Percentiles rank a stretch among this genome's conserved stretches.
These are phyloP conservation scores for Norana najaformis DNA, from an alignment of 2,888 invertebrate genomes.

Conservation along the genomic window DNA sequence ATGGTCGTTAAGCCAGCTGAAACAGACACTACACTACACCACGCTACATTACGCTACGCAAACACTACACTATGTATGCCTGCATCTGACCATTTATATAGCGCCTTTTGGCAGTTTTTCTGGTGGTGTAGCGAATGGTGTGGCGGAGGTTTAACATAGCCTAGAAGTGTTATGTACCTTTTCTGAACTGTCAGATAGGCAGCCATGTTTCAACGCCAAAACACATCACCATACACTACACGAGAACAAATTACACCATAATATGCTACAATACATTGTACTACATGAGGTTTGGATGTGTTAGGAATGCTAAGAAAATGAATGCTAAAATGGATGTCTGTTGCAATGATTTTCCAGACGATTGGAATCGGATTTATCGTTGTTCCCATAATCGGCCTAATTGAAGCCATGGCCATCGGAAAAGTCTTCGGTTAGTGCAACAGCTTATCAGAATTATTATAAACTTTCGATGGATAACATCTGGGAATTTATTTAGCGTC, in stretches of 20 bases:
- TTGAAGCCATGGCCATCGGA: slow-evolving; percentile 90
- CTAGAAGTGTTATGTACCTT: too few species aligned
- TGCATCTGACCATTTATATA: too few species aligned
- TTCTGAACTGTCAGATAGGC: too few species aligned
- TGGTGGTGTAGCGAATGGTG: too few species aligned
- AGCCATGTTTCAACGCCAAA: too few species aligned
- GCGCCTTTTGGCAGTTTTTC: too few species aligned
- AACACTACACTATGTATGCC: too few species aligned
- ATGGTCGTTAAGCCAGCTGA: too few species aligned
- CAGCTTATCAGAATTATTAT: neutral
- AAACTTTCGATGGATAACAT: neutral
- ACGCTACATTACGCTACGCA: too few species aligned
- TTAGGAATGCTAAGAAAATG: neutral
- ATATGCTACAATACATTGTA: neutral
- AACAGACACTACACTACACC: too few species aligned
- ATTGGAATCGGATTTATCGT: slow-evolving; percentile 84
- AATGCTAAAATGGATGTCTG: neutral
- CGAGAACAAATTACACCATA: neutral
- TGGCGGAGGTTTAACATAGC: too few species aligned
- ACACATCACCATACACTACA: too few species aligned
- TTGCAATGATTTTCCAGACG: slow-evolving; percentile 66
- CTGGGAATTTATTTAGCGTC: neutral
- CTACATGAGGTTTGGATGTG: neutral
- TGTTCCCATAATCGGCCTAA: slow-evolving; percentile 81
- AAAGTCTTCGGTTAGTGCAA: slow-evolving; percentile 73